Percentiles rank a stretch among this genome's conserved stretches.
Evolutionary conservation across 1,140 invertebrate species (phyloP).

Genomic region (Drosophila sucinea): DNA sequence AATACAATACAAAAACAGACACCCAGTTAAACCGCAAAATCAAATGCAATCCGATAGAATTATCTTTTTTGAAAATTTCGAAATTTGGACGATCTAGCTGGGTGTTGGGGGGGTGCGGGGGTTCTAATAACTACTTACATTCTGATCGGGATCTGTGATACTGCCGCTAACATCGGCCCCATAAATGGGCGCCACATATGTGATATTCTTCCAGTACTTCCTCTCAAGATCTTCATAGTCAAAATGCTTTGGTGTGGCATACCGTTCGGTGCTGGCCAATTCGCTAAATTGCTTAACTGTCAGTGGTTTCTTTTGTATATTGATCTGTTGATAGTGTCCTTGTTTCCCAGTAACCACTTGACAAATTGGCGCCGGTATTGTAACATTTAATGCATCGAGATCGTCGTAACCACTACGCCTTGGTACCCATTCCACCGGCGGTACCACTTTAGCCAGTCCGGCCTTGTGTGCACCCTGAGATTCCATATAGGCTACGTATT

Average conservation of each 20-base stretch:
- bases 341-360: constrained; percentile 93
- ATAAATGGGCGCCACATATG: constrained; percentile 96
- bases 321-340: constrained; percentile 97
- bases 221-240: constrained; percentile 98
- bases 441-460: constrained; percentile 97
- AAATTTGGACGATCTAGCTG: too few species aligned
- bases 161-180: constrained; percentile 99
- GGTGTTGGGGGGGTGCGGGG: too few species aligned
- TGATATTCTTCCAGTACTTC: constrained; percentile 99
- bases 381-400: constrained; percentile 90
- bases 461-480: constrained; percentile 96
- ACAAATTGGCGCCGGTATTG: constrained; percentile 96
- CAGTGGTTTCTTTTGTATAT: constrained; percentile 97
- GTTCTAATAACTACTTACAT: constrained; percentile 65
- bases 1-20: neutral
- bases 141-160: constrained; percentile 92
- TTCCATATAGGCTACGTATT: constrained; percentile 96
- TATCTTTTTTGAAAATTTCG: too few species aligned
- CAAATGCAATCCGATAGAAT: neutral
- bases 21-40: neutral
- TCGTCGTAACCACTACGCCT: constrained; percentile 92
- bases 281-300: constrained; percentile 94
- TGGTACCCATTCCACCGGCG: constrained; percentile 96
- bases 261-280: constrained; percentile 91
- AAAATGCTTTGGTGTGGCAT: constrained; percentile 93